Evolutionary conservation across 2,888 invertebrate genomes (phyloP).

Genomic region (Strigamia crassipes): DNA sequence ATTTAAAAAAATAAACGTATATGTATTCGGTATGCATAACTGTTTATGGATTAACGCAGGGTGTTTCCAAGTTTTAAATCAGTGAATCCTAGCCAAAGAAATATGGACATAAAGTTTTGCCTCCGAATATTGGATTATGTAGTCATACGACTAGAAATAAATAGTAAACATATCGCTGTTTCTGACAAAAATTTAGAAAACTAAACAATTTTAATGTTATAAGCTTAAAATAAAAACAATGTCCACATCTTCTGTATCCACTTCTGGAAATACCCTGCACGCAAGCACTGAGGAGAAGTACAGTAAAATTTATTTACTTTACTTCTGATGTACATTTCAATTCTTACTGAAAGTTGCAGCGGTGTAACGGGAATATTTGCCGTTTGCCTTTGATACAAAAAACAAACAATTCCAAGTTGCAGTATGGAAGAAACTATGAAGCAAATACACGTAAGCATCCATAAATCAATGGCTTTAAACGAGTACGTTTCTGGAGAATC

Average conservation of each 20-base stretch:
- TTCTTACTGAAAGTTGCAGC: neutral
- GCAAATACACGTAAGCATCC: neutral
- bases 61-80: neutral
- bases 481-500: neutral
- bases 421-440: neutral
- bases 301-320: neutral
- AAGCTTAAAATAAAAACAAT: too few relatives aligned
- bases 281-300: too few relatives aligned
- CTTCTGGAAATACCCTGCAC: too few relatives aligned
- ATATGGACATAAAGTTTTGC: too few relatives aligned
- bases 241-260: too few relatives aligned
- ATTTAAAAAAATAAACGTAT: neutral
- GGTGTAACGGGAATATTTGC: neutral
- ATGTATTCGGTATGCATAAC: neutral
- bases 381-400: neutral
- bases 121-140: too few relatives aligned
- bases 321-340: neutral
- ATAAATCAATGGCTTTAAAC: neutral
- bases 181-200: too few relatives aligned
- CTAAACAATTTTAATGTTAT: too few relatives aligned
- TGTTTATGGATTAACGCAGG: neutral
- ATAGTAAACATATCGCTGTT: too few relatives aligned
- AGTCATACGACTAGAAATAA: too few relatives aligned
- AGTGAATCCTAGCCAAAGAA: too few relatives aligned
- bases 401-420: neutral